Evolutionary conservation across 1,140 invertebrate genomes (phyloP), one percentile per base, ranked within the genome.

Genomic region (Leptonema lineaticorne): DNA sequence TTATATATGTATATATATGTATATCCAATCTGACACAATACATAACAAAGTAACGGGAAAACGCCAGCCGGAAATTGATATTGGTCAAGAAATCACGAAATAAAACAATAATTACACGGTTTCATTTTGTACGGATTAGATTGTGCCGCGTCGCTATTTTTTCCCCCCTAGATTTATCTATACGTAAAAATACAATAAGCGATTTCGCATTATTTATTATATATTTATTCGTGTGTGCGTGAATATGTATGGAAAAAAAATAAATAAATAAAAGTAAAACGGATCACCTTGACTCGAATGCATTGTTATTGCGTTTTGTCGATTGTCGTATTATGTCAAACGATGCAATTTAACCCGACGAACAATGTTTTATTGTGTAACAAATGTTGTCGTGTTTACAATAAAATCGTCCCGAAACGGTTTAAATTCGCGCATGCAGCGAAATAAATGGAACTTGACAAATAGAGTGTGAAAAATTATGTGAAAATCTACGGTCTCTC

Each of bases 381-480:
- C n/a, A n/a, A n/a, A n/a, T n/a, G n/a, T n/a, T n/a, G n/a, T n/a
- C n/a, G n/a, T n/a, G n/a, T n/a, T n/a, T n/a, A n/a, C 37, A 45
- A 5, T 6, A 9, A 45, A 45, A 45, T 45, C 37, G 37, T 22
- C 50, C 11, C 50, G 50, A 53, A 53, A 26, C 50, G 50, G 5
- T 22, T 9, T 26, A n/a, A 20, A 20, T 24, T 24, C 5, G 11
- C 30, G 20, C 16, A 48, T 20, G 14, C 50, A 53, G 7, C 18
- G 4, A 26, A 20, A 50, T 18, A 20, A 20, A 26, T 24, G 9
- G 11, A 24, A 4, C 50, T 18, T 26, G 20, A 53, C 22, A 53
- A 53, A 53, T 53, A 53, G 50, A 53, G 50, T 53, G 50, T 53
- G 50, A 53, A 53, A 24, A 24, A 53, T 53, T 20, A 53, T 22